phyloP scores from a whole-genome alignment of 53 echinoderm and acorn worm species.

The Actinopyga echinites region DNA sequence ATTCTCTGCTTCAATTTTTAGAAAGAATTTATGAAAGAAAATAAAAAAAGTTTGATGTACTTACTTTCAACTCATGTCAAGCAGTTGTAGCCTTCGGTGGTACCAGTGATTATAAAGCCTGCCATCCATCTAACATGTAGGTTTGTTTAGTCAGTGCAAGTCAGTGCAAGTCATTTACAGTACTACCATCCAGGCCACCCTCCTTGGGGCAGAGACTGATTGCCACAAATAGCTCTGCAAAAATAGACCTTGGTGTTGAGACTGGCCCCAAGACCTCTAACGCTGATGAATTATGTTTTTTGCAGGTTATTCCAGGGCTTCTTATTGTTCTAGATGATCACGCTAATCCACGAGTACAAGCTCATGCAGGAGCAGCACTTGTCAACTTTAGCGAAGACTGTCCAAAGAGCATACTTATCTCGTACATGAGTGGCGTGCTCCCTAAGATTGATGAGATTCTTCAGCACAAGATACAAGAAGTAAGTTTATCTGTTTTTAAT shows the following conservation, averaged over 20 bases:
- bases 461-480: constrained; percentile 75
- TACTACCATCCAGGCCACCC: no score
- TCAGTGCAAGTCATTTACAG: no score
- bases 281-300: neutral
- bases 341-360: constrained; percentile 82
- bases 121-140: no score
- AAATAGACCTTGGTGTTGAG: no score
- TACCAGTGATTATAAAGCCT: neutral
- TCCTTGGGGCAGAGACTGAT: no score
- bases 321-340: constrained; percentile 74
- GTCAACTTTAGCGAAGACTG: constrained; percentile 99
- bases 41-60: no score
- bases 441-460: constrained; percentile 69
- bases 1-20: no score
- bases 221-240: no score
- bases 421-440: constrained; percentile 73
- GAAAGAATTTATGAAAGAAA: no score
- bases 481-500: constrained; percentile 14
- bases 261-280: neutral
- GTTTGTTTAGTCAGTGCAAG: no score
- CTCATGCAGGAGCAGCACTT: constrained; percentile 93
- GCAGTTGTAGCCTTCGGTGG: neutral
- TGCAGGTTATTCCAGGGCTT: constrained; percentile 75
- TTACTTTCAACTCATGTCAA: no score
- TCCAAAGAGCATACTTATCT: constrained; percentile 82